These are phyloP conservation scores for Melanostoma scalare DNA, from an alignment of 2,888 invertebrate genomes.

Conservation along the genomic window DNA sequence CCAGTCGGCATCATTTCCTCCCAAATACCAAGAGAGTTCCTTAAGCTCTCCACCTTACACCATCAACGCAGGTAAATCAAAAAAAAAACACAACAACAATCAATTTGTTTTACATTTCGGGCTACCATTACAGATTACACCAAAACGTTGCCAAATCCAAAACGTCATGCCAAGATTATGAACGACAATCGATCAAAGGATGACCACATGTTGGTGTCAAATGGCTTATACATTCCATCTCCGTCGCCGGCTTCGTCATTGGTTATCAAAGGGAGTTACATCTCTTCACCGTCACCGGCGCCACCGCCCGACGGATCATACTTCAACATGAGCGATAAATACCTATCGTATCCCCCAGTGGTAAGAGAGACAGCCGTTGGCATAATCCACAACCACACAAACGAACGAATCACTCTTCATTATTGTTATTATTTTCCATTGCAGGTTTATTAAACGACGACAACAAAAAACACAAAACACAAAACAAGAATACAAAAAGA, in stretches of 20 bases:
- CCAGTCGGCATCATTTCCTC: slow-evolving; percentile 80
- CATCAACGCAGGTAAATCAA: slow-evolving; percentile 54
- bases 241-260: slow-evolving; percentile 80
- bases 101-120: slow-evolving; percentile 5
- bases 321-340: slow-evolving; percentile 81
- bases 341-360: slow-evolving; percentile 81
- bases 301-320: slow-evolving; percentile 80
- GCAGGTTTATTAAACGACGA: slow-evolving; percentile 55
- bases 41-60: slow-evolving; percentile 80
- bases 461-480: slow-evolving; percentile 2
- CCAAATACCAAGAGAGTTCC: slow-evolving; percentile 80
- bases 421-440: background rate
- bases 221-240: slow-evolving; percentile 80
- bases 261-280: slow-evolving; percentile 80
- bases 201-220: slow-evolving; percentile 80
- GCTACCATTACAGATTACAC: slow-evolving; percentile 77
- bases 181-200: slow-evolving; percentile 80
- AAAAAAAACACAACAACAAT: slow-evolving; percentile 1
- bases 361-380: slow-evolving; percentile 74
- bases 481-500: too few relatives aligned
- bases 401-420: background rate
- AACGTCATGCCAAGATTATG: slow-evolving; percentile 78
- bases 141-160: slow-evolving; percentile 80
- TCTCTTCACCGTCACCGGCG: slow-evolving; percentile 80
- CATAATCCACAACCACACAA: background rate